These are phyloP conservation scores for Ptychochromis oligacanthus DNA, from an alignment of 2,113 vertebrate species.

Conservation along the genomic window DNA sequence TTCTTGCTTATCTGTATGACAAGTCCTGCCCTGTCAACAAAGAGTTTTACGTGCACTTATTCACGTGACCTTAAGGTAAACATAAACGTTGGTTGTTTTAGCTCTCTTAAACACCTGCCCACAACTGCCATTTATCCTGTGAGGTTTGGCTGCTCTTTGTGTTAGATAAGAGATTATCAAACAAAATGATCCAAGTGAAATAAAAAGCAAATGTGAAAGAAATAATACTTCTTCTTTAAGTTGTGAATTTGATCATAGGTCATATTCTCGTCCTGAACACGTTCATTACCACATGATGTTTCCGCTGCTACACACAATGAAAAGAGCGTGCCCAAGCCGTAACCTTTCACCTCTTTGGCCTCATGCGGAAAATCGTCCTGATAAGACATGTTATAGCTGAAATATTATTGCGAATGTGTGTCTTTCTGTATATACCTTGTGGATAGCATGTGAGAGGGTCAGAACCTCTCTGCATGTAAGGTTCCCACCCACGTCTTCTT, in stretches of 20 bases:
- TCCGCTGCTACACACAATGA: slow-evolving; percentile 51
- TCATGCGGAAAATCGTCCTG: slow-evolving; percentile 84
- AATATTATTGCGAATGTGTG: slow-evolving; percentile 37
- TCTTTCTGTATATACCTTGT: slow-evolving; percentile 49
- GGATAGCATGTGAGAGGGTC: slow-evolving; percentile 57
- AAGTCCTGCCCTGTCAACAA: neutral
- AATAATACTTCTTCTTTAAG: slow-evolving; percentile 28
- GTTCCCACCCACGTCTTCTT: slow-evolving; percentile 57
- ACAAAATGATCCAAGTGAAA: slow-evolving; percentile 12
- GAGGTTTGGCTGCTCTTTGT: neutral
- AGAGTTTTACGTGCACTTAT: neutral
- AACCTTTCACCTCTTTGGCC: slow-evolving; percentile 83
- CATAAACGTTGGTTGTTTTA: neutral
- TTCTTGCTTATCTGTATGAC: neutral
- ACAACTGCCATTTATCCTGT: neutral
- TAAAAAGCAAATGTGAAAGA: slow-evolving; percentile 16
- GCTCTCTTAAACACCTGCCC: neutral
- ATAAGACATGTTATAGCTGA: slow-evolving; percentile 82
- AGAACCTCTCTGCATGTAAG: slow-evolving; percentile 29
- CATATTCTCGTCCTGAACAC: slow-evolving; percentile 64
- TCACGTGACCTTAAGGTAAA: neutral
- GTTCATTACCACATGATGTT: slow-evolving; percentile 79
- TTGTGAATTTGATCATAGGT: slow-evolving; percentile 34
- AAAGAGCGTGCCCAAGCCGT: slow-evolving; percentile 64
- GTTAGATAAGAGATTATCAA: slow-evolving; percentile 20